Base-by-base conservation (phyloP, 2,113 vertebrate genomes). In the Anoura caudifer region DNA sequence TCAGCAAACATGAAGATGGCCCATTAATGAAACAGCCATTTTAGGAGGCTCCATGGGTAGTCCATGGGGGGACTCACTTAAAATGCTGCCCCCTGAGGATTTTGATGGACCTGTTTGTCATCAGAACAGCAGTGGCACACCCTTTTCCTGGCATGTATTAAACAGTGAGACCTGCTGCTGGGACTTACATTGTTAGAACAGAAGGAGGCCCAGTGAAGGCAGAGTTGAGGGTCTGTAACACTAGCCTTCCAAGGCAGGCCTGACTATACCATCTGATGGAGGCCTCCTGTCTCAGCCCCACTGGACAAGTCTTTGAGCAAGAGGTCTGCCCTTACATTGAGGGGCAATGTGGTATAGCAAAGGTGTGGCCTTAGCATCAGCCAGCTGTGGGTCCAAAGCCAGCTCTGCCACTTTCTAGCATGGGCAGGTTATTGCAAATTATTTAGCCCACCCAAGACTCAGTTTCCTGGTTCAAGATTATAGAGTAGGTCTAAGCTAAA, bases 1-100 rank as follows among this genome's bases (percentile, higher is more conserved):
- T 97, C 98, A 98, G 98, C 98, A 97, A 98, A 96, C 95, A 96
- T 97, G 98, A 98, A 97, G 98, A 98, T 98, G 98, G 98, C 96
- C 98, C 98, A 98, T 98, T 98, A 98, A 98, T 97, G 98, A 97
- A 98, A 93, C 97, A 98, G 98, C 97, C 96, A 94, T 92, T 98
- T 97, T 93, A 96, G 89, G 97, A 97, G 93, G 95, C 96, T 96
- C 76, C 76, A n/a, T 90, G 69, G 38, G 94, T 96, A 26, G 65
- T 79, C 96, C 93, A 65, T 73, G 52, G 94, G 97, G 79, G 96
- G 45, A 87, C 91, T 97, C 96, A 52, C 97, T 97, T 97, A 95
- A 91, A 97, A 97, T 13, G 85, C 97, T 75, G 90, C 95, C 98
- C 87, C 16, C 50, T 0, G 8, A 83, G 98, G 98, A 98, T 97